Evolutionary conservation across 2,888 invertebrate genomes (phyloP), one percentile per base, ranked within the genome.

Genomic region (Agrotis ipsilon): DNA sequence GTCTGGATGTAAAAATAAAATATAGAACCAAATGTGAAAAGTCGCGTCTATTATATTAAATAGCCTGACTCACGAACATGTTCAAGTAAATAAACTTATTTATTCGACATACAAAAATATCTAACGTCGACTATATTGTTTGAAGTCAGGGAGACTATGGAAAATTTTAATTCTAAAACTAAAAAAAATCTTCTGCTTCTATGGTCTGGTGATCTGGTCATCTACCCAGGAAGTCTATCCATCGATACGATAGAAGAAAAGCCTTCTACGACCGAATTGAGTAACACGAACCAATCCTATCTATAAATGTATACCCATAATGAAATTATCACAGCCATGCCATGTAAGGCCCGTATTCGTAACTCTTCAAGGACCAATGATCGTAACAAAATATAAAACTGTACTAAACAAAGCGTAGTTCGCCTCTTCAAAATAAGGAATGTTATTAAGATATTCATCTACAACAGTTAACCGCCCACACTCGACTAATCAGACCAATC

Each of bases 401-500:
- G n/a, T 63, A 32, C n/a, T n/a, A n/a, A n/a, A n/a, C 51, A 27
- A 61, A 58, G 9, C 21, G 2, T 48, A 27, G 52, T 16, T 78
- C 39, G 32, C 45, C 45, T 55, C 46, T 21, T 58, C 49, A 52
- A 58, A 78, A 68, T 69, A 74, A 24, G 63, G 63, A 65, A 73
- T 60, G 46, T 63, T 69, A 64, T 68, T 66, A 63, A 82, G 82
- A 82, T 79, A 78, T 69, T 62, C 67, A 74, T 80, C 74, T 80
- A 24, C 27, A 49, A 39, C 64, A 80, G 54, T 72, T 69, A 71
- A 62, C 32, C 83, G 72, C 81, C 81, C 65, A 75, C 81, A 58
- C 55, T 68, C 49, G 6, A 64, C 58, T 72, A 80, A 83, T 83
- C 72, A 81, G 52, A 75, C 58, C 81, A 83, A 80, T 81, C 80